These are phyloP conservation scores for Saccopteryx leptura DNA, from an alignment of 2,113 vertebrate genomes.

Conservation along the genomic window DNA sequence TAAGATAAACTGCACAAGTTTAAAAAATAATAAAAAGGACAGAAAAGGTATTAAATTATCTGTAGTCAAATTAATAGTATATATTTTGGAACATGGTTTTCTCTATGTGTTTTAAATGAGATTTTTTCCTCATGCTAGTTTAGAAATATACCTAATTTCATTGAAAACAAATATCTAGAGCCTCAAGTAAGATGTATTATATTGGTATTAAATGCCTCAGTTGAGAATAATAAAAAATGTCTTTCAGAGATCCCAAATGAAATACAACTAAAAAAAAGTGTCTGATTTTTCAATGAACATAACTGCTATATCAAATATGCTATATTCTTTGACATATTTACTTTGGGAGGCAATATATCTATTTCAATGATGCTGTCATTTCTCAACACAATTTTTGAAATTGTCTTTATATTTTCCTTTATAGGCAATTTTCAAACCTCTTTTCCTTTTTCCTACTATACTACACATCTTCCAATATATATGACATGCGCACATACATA, in stretches of 20 bases:
- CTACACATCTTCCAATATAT: neutral
- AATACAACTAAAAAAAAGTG: neutral
- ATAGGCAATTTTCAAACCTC: neutral
- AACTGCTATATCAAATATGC: neutral
- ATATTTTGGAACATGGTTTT: constrained; percentile 43
- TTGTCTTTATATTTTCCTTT: constrained; percentile 24
- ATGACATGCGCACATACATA: neutral
- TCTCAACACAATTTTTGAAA: neutral
- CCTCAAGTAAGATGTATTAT: constrained; percentile 12
- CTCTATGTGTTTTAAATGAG: neutral
- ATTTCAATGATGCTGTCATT: neutral
- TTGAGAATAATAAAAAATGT: constrained; percentile 1
- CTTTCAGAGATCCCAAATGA: neutral
- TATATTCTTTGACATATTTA: neutral
- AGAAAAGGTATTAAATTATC: constrained; percentile 38
- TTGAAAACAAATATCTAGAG: constrained; percentile 54
- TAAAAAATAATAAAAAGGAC: constrained; percentile 18
- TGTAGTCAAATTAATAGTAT: neutral
- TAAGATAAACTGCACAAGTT: constrained; percentile 33
- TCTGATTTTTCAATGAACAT: constrained; percentile 24
- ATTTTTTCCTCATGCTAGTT: neutral
- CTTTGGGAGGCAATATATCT: neutral
- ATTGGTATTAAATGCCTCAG: neutral
- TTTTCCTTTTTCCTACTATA: neutral
- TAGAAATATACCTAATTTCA: constrained; percentile 72